These are phyloP conservation scores for Columba janthina DNA, from an alignment of 2,113 vertebrate genomes.

Conservation along the genomic window DNA sequence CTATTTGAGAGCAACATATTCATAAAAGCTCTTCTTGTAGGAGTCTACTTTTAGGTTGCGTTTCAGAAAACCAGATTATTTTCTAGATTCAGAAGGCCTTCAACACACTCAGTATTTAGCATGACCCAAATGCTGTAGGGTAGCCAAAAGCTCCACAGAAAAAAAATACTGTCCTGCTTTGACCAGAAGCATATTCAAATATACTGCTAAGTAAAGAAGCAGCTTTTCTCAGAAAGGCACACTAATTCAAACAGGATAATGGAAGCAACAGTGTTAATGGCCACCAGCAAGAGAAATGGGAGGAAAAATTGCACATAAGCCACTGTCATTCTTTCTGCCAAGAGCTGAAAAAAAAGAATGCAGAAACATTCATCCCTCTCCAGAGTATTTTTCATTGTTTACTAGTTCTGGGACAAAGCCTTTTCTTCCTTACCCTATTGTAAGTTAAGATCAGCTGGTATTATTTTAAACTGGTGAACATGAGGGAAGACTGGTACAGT, in stretches of 20 bases:
- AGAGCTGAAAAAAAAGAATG: not conserved
- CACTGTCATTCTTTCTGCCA: not conserved
- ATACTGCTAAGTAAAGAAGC: not conserved
- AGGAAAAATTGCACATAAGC: not conserved
- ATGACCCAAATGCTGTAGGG: not conserved
- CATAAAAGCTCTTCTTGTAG: not conserved
- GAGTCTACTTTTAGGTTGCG: not conserved
- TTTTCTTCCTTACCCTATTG: not conserved
- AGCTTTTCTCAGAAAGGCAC: not conserved
- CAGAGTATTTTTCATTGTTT: not conserved
- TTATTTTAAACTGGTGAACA: not conserved
- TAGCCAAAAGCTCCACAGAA: not conserved
- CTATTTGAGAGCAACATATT: not conserved
- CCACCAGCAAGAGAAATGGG: not conserved
- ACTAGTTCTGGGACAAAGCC: not conserved
- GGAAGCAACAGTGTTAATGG: not conserved
- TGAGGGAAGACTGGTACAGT: not conserved
- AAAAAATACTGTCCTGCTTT: not conserved
- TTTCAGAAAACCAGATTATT: not conserved
- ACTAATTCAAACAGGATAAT: not conserved
- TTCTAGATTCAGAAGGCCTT: not conserved
- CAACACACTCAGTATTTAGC: not conserved
- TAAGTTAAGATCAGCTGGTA: not conserved
- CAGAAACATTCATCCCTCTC: not conserved
- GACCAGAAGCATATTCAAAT: not conserved